phyloP scores from a whole-genome alignment of 2,113 vertebrate species.

The Sander lucioperca region DNA sequence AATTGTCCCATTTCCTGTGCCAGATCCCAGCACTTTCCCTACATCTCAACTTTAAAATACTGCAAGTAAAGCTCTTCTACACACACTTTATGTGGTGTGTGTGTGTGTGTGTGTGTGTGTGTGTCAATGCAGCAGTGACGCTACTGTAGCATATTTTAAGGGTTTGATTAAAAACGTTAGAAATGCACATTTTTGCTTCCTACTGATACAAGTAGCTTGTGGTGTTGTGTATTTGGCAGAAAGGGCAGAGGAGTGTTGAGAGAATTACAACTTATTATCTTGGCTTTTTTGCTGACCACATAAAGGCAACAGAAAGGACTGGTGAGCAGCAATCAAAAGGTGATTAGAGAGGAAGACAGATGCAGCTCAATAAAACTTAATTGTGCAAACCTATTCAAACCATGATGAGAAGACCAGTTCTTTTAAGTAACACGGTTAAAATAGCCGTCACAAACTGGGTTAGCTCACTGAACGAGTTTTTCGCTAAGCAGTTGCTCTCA shows the following conservation, averaged over 20 bases:
- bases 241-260: neutral
- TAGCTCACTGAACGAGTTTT: too few relatives aligned
- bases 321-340: neutral
- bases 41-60: conserved; percentile 15
- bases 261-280: conserved; percentile 32
- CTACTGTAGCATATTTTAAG: conserved; percentile 14
- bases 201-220: conserved; percentile 14
- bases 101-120: neutral
- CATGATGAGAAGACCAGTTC: neutral
- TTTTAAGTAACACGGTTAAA: too few relatives aligned
- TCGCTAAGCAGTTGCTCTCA: too few relatives aligned
- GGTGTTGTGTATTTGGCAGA: neutral
- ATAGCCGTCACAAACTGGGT: too few relatives aligned
- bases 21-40: conserved; percentile 10
- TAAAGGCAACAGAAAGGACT: neutral
- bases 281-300: conserved; percentile 3
- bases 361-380: conserved; percentile 10
- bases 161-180: conserved; percentile 15
- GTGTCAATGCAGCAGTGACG: neutral
- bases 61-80: conserved; percentile 21
- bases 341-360: neutral
- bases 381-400: neutral
- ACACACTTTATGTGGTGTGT: neutral
- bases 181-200: conserved; percentile 24
- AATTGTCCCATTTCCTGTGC: conserved; percentile 33